Evolutionary conservation across 1,140 invertebrate genomes (phyloP).

Genomic region (Ceratina australensis): DNA sequence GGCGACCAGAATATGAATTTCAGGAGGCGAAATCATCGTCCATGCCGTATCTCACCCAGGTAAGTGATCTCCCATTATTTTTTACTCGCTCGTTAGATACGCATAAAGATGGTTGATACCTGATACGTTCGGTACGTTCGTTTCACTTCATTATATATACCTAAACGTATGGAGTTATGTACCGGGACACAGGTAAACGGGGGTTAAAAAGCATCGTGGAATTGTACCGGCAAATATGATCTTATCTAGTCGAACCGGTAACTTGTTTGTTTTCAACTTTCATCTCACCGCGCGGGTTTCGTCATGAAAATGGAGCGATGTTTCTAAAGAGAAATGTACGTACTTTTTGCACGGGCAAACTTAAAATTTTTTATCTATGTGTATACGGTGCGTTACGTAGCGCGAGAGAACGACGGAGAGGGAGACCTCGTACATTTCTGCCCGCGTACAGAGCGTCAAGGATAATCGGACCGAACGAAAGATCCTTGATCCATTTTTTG

Average conservation of each 20-base stretch:
- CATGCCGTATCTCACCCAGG: conserved; percentile 52
- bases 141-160: too few relatives aligned
- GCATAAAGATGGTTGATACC: too few relatives aligned
- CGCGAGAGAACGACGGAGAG: neutral
- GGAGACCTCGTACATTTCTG: conserved; percentile 19
- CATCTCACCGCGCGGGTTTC: too few relatives aligned
- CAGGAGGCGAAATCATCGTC: conserved; percentile 29
- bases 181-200: too few relatives aligned
- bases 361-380: neutral
- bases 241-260: conserved; percentile 4
- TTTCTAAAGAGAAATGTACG: neutral
- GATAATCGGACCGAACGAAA: neutral
- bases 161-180: too few relatives aligned
- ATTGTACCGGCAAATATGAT: neutral
- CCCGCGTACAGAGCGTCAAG: conserved; percentile 32
- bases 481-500: conserved; percentile 50
- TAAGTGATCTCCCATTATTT: conserved; percentile 21
- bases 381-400: neutral
- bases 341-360: neutral
- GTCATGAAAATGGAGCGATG: too few relatives aligned
- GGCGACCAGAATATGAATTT: conserved; percentile 40
- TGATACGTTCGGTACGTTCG: too few relatives aligned
- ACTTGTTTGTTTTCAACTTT: too few relatives aligned
- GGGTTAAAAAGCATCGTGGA: too few relatives aligned
- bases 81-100: too few relatives aligned